Evolutionary conservation across 2,797 vertebrate genomes (phyloP).

Genomic region (Pampus argenteus): DNA sequence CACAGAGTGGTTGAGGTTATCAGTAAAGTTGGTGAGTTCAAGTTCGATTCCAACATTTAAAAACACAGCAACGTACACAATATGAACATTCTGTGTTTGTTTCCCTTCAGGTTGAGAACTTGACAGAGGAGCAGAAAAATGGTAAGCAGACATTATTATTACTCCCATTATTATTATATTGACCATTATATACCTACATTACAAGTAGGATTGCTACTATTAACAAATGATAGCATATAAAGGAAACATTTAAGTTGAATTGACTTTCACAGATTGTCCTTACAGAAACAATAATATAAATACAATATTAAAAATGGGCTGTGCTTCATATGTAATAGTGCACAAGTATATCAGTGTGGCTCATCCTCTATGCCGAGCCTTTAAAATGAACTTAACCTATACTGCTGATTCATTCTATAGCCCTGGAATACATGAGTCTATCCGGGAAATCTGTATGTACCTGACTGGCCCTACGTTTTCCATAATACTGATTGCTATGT

Average conservation of each 20-base stretch:
- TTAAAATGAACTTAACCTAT: not conserved
- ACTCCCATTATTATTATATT: not conserved
- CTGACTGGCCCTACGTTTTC: not conserved
- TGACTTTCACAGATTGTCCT: not conserved
- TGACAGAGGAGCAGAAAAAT: conserved; percentile 89
- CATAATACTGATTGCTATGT: not conserved
- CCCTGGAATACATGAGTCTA: too few species aligned
- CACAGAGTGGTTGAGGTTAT: conserved; percentile 10
- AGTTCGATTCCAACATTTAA: not conserved
- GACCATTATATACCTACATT: not conserved
- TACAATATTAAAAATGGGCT: too few species aligned
- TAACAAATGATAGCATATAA: not conserved
- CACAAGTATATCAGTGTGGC: not conserved
- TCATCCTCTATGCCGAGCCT: not conserved
- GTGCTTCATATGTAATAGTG: not conserved
- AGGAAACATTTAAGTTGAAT: not conserved
- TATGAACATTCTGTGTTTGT: not conserved
- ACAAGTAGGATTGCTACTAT: not conserved
- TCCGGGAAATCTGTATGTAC: too few species aligned
- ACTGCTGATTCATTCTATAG: not conserved
- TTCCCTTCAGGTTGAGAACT: conserved; percentile 84
- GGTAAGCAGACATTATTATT: conserved; percentile 72
- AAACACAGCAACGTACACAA: not conserved
- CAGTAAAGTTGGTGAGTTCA: not conserved
- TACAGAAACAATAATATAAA: not conserved